Evolutionary conservation across 1,140 invertebrate species (phyloP).

Genomic region (Zelostemma sp.): DNA sequence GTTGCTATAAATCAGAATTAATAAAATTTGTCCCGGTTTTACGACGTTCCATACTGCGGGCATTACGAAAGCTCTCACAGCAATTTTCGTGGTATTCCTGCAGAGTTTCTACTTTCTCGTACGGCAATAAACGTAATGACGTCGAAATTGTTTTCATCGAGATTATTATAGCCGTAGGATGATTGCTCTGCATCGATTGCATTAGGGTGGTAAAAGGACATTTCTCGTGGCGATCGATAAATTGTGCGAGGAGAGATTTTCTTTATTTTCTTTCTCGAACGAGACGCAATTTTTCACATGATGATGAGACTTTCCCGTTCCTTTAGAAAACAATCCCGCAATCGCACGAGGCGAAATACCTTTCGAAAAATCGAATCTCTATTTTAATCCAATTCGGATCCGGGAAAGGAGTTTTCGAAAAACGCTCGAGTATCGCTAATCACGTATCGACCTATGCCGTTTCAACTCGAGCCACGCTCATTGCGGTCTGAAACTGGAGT

Average conservation of each 20-base stretch:
- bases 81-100: slow-evolving; percentile 15
- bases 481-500: slow-evolving; percentile 49
- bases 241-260: slow-evolving; percentile 19
- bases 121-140: slow-evolving; percentile 38
- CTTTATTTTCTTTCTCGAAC: slow-evolving; percentile 26
- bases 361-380: background rate
- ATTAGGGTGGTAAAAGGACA: slow-evolving; percentile 27
- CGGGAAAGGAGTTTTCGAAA: background rate
- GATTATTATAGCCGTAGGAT: slow-evolving; percentile 39
- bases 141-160: slow-evolving; percentile 44
- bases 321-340: slow-evolving; percentile 9
- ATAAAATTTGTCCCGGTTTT: background rate
- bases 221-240: slow-evolving; percentile 29
- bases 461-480: slow-evolving; percentile 37
- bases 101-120: slow-evolving; percentile 18
- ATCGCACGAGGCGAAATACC: slow-evolving; percentile 13
- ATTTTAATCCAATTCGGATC: background rate
- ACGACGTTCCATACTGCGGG: background rate
- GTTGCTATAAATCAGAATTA: background rate
- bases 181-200: slow-evolving; percentile 44
- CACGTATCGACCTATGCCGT: slow-evolving; percentile 42
- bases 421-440: slow-evolving; percentile 23
- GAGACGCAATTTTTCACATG: slow-evolving; percentile 38
- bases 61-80: slow-evolving; percentile 25
- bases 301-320: slow-evolving; percentile 12